phyloP scores from a whole-genome alignment of 2,113 vertebrate species.

The Otolemur garnettii region DNA sequence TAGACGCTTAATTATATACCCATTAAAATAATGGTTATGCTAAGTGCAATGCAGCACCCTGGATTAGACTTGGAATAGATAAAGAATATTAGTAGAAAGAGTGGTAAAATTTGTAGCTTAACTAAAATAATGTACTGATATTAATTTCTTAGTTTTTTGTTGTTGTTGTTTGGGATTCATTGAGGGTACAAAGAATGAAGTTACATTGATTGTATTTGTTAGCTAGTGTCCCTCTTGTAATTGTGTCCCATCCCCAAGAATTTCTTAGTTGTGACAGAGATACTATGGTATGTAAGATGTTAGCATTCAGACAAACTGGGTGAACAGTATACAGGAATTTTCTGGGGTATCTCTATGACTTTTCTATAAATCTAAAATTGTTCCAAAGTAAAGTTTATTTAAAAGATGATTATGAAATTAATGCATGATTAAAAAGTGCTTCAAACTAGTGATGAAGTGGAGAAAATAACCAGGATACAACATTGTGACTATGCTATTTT shows the following conservation, averaged over 20 bases:
- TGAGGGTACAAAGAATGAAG: too few species aligned
- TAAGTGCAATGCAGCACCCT: background rate
- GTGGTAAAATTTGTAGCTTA: slow-evolving; percentile 16
- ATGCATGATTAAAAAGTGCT: slow-evolving; percentile 7
- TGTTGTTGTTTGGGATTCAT: too few species aligned
- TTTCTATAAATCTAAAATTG: background rate
- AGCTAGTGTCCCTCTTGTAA: too few species aligned
- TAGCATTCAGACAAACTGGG: background rate
- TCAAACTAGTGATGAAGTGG: background rate
- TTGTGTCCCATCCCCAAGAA: background rate
- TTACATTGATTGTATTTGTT: too few species aligned
- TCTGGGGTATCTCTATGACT: background rate
- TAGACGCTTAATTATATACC: background rate
- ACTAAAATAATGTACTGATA: background rate
- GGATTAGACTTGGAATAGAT: background rate
- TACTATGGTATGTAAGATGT: background rate
- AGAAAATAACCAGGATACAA: background rate
- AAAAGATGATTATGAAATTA: background rate
- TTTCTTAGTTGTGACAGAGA: slow-evolving; percentile 42
- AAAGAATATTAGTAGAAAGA: slow-evolving; percentile 10
- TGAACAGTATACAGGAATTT: background rate
- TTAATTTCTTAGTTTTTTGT: slow-evolving; percentile 47
- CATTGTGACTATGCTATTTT: background rate
- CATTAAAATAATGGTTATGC: slow-evolving; percentile 6
- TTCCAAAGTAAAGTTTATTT: slow-evolving; percentile 18